Conservation (phyloP, 2,113 vertebrate species). For the Vicugna pacos region DNA sequence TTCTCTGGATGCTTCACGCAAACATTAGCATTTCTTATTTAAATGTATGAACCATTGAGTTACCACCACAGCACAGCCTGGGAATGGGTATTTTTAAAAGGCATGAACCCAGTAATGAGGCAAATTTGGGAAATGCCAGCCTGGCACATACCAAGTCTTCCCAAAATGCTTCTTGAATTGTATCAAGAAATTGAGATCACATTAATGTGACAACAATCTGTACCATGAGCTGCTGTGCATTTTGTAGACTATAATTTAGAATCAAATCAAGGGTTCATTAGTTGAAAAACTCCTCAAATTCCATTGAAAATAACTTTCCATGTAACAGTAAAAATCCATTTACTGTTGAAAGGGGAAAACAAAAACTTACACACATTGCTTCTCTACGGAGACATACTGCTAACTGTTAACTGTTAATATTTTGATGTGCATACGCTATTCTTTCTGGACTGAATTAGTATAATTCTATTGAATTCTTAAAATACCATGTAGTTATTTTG, state of each 20-base stretch:
- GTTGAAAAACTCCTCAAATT: background rate
- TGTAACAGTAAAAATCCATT: background rate
- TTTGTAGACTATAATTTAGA: background rate
- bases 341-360: background rate
- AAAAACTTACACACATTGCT: background rate
- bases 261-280: background rate
- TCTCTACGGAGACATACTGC: background rate
- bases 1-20: background rate
- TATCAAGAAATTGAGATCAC: background rate
- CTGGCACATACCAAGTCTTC: background rate
- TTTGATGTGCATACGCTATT: background rate
- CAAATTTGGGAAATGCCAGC: background rate
- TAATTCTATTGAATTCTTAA: slow-evolving; percentile 58
- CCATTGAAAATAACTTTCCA: background rate
- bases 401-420: background rate
- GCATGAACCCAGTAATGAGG: background rate
- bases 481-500: slow-evolving; percentile 47
- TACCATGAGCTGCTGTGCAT: background rate
- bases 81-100: background rate
- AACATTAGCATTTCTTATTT: background rate
- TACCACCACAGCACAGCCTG: background rate
- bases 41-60: background rate
- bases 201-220: background rate
- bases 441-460: slow-evolving; percentile 35
- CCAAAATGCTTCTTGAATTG: background rate